A percentile compares a stretch with the other conserved stretches of the same genome.
Evolutionary conservation across 2,113 vertebrate genomes (phyloP).

Genomic region (Nansenia antarctica): DNA sequence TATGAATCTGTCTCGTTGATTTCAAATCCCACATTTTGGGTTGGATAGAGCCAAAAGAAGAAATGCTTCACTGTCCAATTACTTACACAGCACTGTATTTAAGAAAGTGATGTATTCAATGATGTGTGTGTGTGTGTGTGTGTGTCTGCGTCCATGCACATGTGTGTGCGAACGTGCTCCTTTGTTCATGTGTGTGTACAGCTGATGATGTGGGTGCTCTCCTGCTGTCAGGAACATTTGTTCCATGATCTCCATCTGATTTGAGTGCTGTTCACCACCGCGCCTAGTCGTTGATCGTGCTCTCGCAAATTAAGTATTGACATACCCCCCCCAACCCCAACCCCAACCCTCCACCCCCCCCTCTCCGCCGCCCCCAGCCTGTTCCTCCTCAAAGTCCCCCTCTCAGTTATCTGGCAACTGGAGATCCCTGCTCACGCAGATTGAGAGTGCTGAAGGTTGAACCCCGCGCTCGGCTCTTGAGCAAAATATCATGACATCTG

Average conservation of each 20-base stretch:
- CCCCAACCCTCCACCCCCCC: conserved; percentile 36
- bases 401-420: conserved; percentile 6
- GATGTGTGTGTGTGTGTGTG: no score
- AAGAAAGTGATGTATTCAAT: no score
- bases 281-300: background rate
- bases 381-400: conserved; percentile 34
- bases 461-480: conserved; percentile 48
- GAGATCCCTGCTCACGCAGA: conserved; percentile 22
- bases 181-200: background rate
- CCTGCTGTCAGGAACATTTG: background rate
- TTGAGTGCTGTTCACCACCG: background rate
- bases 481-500: conserved; percentile 68
- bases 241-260: background rate
- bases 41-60: no score
- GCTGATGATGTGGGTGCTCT: background rate
- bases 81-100: no score
- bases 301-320: conserved; percentile 28
- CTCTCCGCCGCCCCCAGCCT: conserved; percentile 16
- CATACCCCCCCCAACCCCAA: no score
- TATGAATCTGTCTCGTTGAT: no score
- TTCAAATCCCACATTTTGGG: no score
- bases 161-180: conserved; percentile 5
- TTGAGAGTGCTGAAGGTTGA: conserved; percentile 50
- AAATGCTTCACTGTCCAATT: no score
- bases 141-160: no score